These are phyloP conservation scores for Gallinago media DNA, from an alignment of 2,113 vertebrate genomes.

Conservation along the genomic window DNA sequence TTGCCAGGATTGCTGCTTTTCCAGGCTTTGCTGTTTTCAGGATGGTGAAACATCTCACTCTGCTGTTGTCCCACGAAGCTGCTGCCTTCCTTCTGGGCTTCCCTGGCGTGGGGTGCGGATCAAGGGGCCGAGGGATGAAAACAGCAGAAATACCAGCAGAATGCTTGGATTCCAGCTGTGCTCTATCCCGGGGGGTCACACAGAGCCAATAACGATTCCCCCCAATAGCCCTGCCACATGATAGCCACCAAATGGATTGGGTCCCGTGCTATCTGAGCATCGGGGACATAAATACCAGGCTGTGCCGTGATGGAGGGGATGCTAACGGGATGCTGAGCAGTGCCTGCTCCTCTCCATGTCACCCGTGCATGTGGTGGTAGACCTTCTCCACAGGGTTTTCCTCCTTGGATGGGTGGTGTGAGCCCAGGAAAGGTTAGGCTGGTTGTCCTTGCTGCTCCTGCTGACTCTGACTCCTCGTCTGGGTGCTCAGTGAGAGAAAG, in stretches of 20 bases:
- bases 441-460: background rate
- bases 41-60: rapidly evolving
- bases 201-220: background rate
- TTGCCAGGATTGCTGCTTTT: background rate
- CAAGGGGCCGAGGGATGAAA: background rate
- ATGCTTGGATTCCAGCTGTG: background rate
- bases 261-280: background rate
- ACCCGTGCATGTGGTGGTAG: rapidly evolving
- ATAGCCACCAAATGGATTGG: background rate
- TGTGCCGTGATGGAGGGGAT: background rate
- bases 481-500: background rate
- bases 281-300: background rate
- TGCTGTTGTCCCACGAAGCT: background rate
- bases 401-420: background rate
- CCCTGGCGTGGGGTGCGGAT: rapidly evolving
- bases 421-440: background rate
- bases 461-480: background rate
- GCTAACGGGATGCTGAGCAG: background rate
- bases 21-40: background rate
- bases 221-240: background rate
- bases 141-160: background rate
- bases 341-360: background rate
- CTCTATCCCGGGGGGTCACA: background rate
- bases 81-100: background rate
- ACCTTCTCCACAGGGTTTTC: background rate